phyloP scores from a whole-genome alignment of 2,797 vertebrate genomes.

The Pangasius sanitwongsei region DNA sequence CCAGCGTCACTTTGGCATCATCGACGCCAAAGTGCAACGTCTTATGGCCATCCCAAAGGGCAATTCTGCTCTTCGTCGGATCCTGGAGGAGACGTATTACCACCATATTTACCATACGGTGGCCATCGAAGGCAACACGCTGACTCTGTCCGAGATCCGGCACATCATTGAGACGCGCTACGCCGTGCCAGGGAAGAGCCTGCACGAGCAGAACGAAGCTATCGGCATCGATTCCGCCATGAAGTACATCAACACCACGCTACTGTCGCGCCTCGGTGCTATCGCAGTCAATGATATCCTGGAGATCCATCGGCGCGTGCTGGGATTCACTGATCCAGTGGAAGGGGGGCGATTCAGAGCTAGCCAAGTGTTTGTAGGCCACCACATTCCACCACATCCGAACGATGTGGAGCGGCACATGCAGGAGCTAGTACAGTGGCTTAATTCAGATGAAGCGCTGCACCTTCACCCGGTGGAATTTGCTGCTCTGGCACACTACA shows the following conservation, averaged over 20 bases:
- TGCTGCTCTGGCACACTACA: conserved; percentile 92
- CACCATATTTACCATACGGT: conserved; percentile 99
- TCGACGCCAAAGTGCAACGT: conserved; percentile 91
- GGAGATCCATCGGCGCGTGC: conserved; percentile 91
- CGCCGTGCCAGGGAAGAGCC: conserved; percentile 90
- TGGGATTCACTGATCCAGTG: conserved; percentile 91
- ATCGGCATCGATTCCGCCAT: conserved; percentile 92
- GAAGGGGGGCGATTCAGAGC: conserved; percentile 88
- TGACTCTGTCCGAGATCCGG: conserved; percentile 92
- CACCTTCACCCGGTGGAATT: conserved; percentile 94
- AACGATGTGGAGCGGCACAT: conserved; percentile 88
- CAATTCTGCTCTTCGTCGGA: conserved; percentile 87
- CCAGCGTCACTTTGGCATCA: conserved; percentile 90
- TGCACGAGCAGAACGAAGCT: conserved; percentile 96
- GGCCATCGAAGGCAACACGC: conserved; percentile 95
- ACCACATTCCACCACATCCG: conserved; percentile 92
- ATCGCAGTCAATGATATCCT: conserved; percentile 82
- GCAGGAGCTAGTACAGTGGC: conserved; percentile 92
- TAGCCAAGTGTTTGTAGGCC: conserved; percentile 94
- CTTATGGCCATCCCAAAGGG: conserved; percentile 97
- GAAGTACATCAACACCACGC: conserved; percentile 91
- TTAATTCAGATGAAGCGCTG: conserved; percentile 91
- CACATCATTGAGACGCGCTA: conserved; percentile 97
- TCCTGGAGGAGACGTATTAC: conserved; percentile 98
- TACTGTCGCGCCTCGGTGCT: conserved; percentile 82